Percentiles rank a stretch among this genome's conserved stretches.
These are phyloP conservation scores for Eulemur rufifrons DNA, from an alignment of 2,113 vertebrate species.

Conservation along the genomic window DNA sequence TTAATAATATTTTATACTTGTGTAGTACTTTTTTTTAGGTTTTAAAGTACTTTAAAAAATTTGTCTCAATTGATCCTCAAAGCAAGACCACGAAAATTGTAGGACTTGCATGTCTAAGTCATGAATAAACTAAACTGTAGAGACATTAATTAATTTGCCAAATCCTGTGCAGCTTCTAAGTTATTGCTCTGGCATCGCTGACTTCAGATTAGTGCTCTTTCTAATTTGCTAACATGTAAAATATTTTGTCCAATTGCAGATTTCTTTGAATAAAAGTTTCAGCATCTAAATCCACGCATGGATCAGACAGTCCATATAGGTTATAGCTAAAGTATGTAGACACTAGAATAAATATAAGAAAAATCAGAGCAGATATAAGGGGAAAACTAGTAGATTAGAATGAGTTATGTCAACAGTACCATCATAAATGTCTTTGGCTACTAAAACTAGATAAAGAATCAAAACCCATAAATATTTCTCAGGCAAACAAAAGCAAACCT, in stretches of 20 bases:
- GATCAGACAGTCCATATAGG: not conserved
- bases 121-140: not conserved
- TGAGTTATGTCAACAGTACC: not conserved
- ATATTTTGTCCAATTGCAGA: not conserved
- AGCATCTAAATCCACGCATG: not conserved
- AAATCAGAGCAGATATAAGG: not conserved
- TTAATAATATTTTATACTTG: not conserved
- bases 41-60: not conserved
- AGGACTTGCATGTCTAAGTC: not conserved
- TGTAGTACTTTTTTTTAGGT: not conserved
- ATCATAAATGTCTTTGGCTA: not conserved
- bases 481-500: slow-evolving; percentile 1
- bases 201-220: not conserved
- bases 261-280: not conserved
- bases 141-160: not conserved
- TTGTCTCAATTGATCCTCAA: not conserved
- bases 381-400: not conserved
- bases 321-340: not conserved
- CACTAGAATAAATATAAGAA: not conserved
- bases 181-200: not conserved
- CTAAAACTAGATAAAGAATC: not conserved
- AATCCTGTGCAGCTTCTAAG: not conserved
- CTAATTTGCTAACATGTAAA: not conserved
- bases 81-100: not conserved
- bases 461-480: not conserved